Conservation (phyloP, 2,888 invertebrate species). For the Plemyria rubiginata region DNA sequence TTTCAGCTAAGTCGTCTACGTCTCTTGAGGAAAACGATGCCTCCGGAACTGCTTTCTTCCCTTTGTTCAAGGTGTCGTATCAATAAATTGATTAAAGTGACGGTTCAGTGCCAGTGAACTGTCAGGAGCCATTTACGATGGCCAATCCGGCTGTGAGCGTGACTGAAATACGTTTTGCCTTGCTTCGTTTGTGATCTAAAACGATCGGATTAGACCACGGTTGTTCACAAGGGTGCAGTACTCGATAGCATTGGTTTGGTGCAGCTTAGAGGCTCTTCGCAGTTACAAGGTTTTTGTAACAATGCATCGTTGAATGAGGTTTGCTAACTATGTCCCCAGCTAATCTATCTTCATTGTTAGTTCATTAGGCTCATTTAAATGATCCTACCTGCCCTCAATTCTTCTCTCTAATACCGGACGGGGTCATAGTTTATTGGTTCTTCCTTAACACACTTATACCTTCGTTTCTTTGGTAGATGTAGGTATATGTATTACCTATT, state of each 20-base stretch:
- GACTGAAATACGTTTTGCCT: conserved; percentile 49
- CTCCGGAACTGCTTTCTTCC: conserved; percentile 43
- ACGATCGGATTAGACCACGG: conserved; percentile 34
- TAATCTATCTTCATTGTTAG: conserved; percentile 11
- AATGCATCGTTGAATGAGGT: conserved; percentile 1
- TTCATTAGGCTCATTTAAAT: conserved; percentile 13
- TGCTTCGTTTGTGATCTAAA: conserved; percentile 28
- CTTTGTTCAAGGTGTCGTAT: conserved; percentile 51
- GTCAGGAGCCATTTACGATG: conserved; percentile 50
- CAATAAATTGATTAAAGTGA: conserved; percentile 59
- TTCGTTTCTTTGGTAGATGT: too few relatives aligned
- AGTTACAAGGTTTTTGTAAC: conserved; percentile 13
- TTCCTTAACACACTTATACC: too few relatives aligned
- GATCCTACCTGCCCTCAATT: background rate
- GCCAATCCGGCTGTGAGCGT: conserved; percentile 42
- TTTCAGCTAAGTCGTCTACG: conserved; percentile 4
- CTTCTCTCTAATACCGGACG: background rate
- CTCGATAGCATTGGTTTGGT: conserved; percentile 18
- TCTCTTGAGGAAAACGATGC: conserved; percentile 9
- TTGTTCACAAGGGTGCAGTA: conserved; percentile 22
- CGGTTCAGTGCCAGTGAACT: conserved; percentile 50
- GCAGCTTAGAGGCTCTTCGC: conserved; percentile 4
- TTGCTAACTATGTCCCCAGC: conserved; percentile 9
- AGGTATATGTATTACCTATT: background rate
- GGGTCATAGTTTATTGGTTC: background rate